Conservation (phyloP, 1,140 invertebrate genomes). For the Grapholita molesta region DNA sequence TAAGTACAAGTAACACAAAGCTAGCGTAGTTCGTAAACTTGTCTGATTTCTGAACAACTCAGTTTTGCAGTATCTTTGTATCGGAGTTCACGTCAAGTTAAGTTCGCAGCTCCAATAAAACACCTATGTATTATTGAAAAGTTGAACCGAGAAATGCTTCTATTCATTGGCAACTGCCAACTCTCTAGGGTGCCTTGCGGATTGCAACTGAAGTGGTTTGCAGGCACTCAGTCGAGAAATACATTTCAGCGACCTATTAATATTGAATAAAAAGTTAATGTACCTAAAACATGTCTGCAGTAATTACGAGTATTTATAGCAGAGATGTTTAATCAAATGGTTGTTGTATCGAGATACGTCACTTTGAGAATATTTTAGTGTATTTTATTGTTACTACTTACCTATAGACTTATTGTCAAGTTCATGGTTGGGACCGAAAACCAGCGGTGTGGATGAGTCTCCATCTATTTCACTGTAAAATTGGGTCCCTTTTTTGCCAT, state of each 20-base stretch:
- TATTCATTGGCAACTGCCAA: neutral
- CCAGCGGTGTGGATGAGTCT: too few relatives aligned
- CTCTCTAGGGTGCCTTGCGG: neutral
- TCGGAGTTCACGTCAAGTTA: neutral
- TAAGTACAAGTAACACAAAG: neutral
- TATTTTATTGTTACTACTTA: too few relatives aligned
- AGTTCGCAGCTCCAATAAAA: neutral
- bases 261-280: neutral
- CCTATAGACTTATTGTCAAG: too few relatives aligned
- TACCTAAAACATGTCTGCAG: too few relatives aligned
- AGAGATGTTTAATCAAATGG: too few relatives aligned
- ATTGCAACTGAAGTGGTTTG: neutral
- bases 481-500: too few relatives aligned
- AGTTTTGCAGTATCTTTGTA: neutral
- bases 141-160: neutral
- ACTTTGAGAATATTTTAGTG: too few relatives aligned
- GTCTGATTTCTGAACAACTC: neutral
- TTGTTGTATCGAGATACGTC: too few relatives aligned
- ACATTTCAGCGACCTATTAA: neutral
- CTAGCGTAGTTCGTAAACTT: neutral
- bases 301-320: too few relatives aligned
- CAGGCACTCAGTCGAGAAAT: neutral
- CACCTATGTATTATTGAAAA: neutral
- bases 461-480: too few relatives aligned
- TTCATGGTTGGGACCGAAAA: too few relatives aligned